phyloP scores from a whole-genome alignment of 2,888 invertebrate species.

The Rhingia campestris region DNA sequence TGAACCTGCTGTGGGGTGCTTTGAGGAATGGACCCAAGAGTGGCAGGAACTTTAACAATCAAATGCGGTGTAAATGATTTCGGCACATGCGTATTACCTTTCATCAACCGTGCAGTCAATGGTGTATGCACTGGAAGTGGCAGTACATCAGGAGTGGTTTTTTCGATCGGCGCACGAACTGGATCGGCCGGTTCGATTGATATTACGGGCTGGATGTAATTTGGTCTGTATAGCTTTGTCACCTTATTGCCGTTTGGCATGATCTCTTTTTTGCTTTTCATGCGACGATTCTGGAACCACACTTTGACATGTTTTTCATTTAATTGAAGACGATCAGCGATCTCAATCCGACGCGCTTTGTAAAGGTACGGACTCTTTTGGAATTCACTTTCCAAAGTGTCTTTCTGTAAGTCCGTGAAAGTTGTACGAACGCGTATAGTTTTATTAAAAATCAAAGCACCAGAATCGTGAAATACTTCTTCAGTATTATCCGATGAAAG shows the following conservation, averaged over 20 bases:
- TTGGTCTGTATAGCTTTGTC: neutral
- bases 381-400: slow-evolving; percentile 97
- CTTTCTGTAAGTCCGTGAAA: slow-evolving; percentile 96
- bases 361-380: slow-evolving; percentile 97
- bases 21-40: neutral
- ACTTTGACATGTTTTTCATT: slow-evolving; percentile 93
- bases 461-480: neutral
- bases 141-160: neutral
- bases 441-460: neutral
- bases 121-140: slow-evolving; percentile 15
- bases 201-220: no score
- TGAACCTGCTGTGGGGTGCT: neutral
- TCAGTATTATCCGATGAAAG: neutral
- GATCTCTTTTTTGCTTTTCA: slow-evolving; percentile 87
- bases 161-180: neutral
- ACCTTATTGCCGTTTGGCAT: neutral
- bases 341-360: slow-evolving; percentile 95
- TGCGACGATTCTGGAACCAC: slow-evolving; percentile 92
- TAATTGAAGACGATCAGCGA: slow-evolving; percentile 94
- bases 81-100: neutral
- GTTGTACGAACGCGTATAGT: slow-evolving; percentile 91
- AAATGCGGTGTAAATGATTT: slow-evolving; percentile 19
- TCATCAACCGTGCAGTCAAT: neutral
- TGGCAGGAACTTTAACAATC: neutral
- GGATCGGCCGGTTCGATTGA: no score